A percentile compares a stretch with the other conserved stretches of the same genome.
Conservation (phyloP, 1,140 invertebrate genomes). For the Mizuhopecten yessoensis region DNA sequence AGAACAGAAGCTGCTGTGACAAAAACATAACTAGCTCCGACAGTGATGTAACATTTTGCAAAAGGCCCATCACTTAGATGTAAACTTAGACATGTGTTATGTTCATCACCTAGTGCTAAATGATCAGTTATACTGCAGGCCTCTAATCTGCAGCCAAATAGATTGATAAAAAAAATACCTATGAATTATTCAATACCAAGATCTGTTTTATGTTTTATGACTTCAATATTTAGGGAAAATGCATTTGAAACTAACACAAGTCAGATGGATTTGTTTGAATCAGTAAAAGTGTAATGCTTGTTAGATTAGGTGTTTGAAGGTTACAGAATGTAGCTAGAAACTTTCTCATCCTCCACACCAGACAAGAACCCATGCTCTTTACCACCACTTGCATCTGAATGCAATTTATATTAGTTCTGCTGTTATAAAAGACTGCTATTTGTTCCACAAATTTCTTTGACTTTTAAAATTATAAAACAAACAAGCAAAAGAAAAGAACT, state of each 20-base stretch:
- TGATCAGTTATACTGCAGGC: neutral
- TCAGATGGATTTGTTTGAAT: neutral
- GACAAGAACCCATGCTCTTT: neutral
- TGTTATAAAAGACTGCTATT: neutral
- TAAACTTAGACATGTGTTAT: slow-evolving; percentile 12
- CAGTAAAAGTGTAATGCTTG: neutral
- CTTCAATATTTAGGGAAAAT: slow-evolving; percentile 6
- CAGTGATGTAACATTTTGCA: neutral
- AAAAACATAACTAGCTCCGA: neutral
- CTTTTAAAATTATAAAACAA: neutral
- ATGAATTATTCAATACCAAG: slow-evolving; percentile 2
- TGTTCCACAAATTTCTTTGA: neutral
- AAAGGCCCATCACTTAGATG: neutral
- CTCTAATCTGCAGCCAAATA: neutral
- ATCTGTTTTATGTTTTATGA: slow-evolving; percentile 9
- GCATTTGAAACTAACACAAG: neutral
- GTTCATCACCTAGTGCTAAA: slow-evolving; percentile 10
- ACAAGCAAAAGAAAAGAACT: neutral
- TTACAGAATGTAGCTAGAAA: neutral
- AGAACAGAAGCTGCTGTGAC: neutral
- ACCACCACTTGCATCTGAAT: neutral
- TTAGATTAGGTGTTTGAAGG: too few species aligned
- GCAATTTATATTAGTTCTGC: too few species aligned
- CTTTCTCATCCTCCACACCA: neutral
- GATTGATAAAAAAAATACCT: neutral